phyloP scores from a whole-genome alignment of 2,113 vertebrate species.

The Oryzias melastigma region DNA sequence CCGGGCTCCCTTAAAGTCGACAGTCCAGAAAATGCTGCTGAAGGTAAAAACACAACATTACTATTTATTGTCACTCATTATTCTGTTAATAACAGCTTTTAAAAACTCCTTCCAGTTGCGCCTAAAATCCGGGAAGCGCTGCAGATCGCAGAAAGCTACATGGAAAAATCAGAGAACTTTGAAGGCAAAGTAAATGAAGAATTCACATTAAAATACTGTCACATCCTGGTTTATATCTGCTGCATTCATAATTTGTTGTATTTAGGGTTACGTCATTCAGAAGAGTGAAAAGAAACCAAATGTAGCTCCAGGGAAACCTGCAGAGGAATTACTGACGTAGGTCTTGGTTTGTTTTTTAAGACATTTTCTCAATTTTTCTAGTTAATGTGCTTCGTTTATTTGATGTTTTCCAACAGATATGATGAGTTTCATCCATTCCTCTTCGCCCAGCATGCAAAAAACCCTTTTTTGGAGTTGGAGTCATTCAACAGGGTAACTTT shows the following conservation, averaged over 20 bases:
- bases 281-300: constrained; percentile 93
- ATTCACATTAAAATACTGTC: not conserved
- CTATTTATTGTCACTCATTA: not conserved
- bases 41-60: constrained; percentile 58
- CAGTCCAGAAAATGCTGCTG: constrained; percentile 72
- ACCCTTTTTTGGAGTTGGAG: constrained; percentile 89
- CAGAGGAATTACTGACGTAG: constrained; percentile 95
- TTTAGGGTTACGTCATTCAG: constrained; percentile 93
- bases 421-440: constrained; percentile 98
- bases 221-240: not conserved
- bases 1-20: constrained; percentile 82
- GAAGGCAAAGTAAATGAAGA: constrained; percentile 81
- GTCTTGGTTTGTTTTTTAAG: constrained; percentile 26
- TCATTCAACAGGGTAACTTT: constrained; percentile 92
- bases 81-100: not conserved
- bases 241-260: constrained; percentile 21
- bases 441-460: constrained; percentile 88
- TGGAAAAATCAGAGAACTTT: constrained; percentile 82
- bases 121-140: constrained; percentile 84
- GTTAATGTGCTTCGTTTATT: not conserved
- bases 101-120: constrained; percentile 47
- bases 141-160: constrained; percentile 86
- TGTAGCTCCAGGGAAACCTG: constrained; percentile 80
- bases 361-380: too few relatives aligned
- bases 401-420: constrained; percentile 81